phyloP scores from a whole-genome alignment of 2,113 vertebrate genomes.

The Pachypanchax playfairii region DNA sequence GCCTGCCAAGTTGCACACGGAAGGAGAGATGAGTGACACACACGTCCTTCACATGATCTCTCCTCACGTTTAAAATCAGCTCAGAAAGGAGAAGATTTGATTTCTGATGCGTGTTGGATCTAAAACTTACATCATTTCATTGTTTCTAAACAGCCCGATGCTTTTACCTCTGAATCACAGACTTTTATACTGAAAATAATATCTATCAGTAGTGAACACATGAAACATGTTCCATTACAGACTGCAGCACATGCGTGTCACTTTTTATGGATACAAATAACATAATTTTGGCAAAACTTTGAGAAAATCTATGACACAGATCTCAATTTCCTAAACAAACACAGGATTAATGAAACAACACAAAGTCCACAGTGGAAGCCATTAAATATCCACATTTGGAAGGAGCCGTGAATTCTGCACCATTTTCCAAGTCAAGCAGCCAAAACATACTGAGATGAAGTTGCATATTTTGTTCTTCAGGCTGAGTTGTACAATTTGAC shows the following conservation, averaged over 20 bases:
- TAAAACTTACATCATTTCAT: slow-evolving; percentile 46
- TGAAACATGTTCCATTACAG: slow-evolving; percentile 21
- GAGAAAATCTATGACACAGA: neutral
- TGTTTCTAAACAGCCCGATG: slow-evolving; percentile 7
- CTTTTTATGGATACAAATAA: slow-evolving; percentile 48
- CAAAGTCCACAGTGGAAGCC: slow-evolving; percentile 5
- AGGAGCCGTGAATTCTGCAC: slow-evolving; percentile 9
- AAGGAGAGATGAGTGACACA: slow-evolving; percentile 46
- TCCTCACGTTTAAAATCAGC: slow-evolving; percentile 52
- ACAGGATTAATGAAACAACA: slow-evolving; percentile 39
- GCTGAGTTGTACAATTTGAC: slow-evolving; percentile 29
- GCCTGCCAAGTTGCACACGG: slow-evolving; percentile 37
- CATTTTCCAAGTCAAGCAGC: slow-evolving; percentile 18
- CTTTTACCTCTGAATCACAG: slow-evolving; percentile 1
- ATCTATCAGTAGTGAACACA: slow-evolving; percentile 12
- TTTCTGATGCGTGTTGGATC: slow-evolving; percentile 54
- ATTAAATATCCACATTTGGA: neutral
- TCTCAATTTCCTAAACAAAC: slow-evolving; percentile 23
- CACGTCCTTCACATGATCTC: slow-evolving; percentile 53
- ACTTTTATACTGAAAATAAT: neutral
- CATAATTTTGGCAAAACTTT: too few relatives aligned
- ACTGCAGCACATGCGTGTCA: slow-evolving; percentile 27
- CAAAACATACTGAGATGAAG: slow-evolving; percentile 14
- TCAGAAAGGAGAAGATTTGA: slow-evolving; percentile 34
- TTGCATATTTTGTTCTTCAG: slow-evolving; percentile 7